phyloP scores from a whole-genome alignment of 2,888 invertebrate genomes.

The Agrilus cyanescens region DNA sequence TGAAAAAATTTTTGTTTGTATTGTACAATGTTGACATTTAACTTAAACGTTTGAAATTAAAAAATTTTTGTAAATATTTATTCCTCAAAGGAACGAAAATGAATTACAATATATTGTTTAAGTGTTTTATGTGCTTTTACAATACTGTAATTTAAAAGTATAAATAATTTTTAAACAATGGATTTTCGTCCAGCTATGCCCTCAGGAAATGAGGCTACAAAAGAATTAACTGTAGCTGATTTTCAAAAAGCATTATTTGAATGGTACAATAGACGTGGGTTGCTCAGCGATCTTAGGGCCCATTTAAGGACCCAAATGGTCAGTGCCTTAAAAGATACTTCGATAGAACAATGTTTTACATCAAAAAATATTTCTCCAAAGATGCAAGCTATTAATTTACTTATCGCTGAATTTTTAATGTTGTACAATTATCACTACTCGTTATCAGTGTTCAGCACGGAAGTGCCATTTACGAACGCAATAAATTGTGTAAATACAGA shows the following conservation, averaged over 20 bases:
- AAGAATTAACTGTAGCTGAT: slow-evolving; percentile 34
- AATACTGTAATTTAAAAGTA: too few relatives aligned
- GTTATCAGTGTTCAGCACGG: slow-evolving; percentile 48
- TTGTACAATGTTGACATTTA: too few relatives aligned
- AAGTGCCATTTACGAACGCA: slow-evolving; percentile 44
- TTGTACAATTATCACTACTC: slow-evolving; percentile 45
- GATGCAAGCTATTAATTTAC: slow-evolving; percentile 47
- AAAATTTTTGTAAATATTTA: too few relatives aligned
- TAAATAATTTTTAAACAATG: too few relatives aligned
- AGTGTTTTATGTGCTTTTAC: too few relatives aligned
- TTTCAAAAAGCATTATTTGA: slow-evolving; percentile 45
- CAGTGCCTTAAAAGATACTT: slow-evolving; percentile 40
- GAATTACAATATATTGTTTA: too few relatives aligned
- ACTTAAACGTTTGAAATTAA: too few relatives aligned
- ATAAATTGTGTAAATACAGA: slow-evolving; percentile 21
- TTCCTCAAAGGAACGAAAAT: too few relatives aligned
- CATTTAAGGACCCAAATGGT: slow-evolving; percentile 49
- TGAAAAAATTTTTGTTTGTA: too few relatives aligned
- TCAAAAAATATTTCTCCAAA: slow-evolving; percentile 33
- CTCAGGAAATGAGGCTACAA: slow-evolving; percentile 8
- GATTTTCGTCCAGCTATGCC: too few relatives aligned
- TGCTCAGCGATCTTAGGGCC: slow-evolving; percentile 45
- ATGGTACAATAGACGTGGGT: slow-evolving; percentile 49
- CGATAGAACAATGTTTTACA: slow-evolving; percentile 27
- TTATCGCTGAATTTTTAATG: slow-evolving; percentile 49